These are phyloP conservation scores for Galaxea fascicularis DNA, from an alignment of 92 coral and sea anemone genomes.

Conservation along the genomic window DNA sequence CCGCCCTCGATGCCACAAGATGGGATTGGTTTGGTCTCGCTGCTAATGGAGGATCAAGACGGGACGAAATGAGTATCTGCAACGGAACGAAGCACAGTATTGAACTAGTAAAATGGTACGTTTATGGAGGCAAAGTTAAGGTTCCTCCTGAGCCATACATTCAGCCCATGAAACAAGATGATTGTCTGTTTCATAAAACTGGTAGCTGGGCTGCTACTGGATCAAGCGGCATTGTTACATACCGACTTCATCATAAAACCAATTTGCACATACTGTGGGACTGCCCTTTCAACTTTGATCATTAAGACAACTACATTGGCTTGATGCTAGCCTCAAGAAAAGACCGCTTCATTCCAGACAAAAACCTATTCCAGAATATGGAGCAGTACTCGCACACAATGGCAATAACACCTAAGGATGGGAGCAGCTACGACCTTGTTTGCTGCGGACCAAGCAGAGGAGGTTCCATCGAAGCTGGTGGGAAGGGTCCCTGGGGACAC, in stretches of 20 bases:
- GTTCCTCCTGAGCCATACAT: constrained; percentile 47
- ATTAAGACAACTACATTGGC: constrained; percentile 59
- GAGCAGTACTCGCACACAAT: constrained; percentile 13
- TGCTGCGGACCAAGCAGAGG: constrained; percentile 66
- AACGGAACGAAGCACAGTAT: constrained; percentile 35
- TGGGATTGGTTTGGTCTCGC: constrained; percentile 50
- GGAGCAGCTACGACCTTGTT: constrained; percentile 47
- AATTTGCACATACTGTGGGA: constrained; percentile 59
- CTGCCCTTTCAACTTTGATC: constrained; percentile 55
- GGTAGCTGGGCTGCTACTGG: constrained; percentile 58
- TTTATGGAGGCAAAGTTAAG: constrained; percentile 51
- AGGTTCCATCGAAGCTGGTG: constrained; percentile 40
- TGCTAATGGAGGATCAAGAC: constrained; percentile 48
- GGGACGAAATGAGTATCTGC: constrained; percentile 48
- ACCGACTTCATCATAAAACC: constrained; percentile 40
- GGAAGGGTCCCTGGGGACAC: constrained; percentile 49
- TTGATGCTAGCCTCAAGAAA: constrained; percentile 46
- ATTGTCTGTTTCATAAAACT: constrained; percentile 60
- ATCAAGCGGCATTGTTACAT: constrained; percentile 56
- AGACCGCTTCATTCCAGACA: constrained; percentile 11
- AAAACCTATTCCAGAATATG: constrained; percentile 46
- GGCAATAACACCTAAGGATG: constrained; percentile 34
- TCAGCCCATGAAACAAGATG: constrained; percentile 39
- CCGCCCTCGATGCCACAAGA: constrained; percentile 32
- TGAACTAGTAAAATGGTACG: constrained; percentile 28